Evolutionary conservation across 37 sponge, comb jelly and placozoan species (phyloP).

Genomic region (Sycon ciliatum): DNA sequence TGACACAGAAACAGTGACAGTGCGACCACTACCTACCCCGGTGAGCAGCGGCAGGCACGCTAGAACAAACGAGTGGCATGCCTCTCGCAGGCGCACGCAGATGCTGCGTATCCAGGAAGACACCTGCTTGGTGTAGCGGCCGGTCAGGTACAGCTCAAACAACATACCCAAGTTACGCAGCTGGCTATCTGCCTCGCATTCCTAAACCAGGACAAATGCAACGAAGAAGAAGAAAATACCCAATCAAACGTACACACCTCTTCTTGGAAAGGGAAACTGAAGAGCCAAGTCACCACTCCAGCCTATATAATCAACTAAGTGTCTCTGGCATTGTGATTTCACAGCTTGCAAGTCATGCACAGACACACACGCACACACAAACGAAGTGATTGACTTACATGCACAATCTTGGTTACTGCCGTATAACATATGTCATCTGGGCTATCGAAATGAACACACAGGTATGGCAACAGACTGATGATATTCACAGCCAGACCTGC

Average conservation of each 20-base stretch:
- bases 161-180: slow-evolving; percentile 56
- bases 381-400: slow-evolving; percentile 29
- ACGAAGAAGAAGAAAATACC: neutral
- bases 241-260: no score
- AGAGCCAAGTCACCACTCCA: no score
- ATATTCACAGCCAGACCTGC: slow-evolving; percentile 66
- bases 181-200: slow-evolving; percentile 33
- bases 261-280: no score
- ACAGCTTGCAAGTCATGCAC: no score
- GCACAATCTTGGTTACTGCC: slow-evolving; percentile 32
- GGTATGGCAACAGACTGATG: slow-evolving; percentile 58
- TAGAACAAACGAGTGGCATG: no score
- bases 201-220: no score
- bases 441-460: slow-evolving; percentile 49
- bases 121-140: slow-evolving; percentile 39
- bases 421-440: slow-evolving; percentile 50
- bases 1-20: no score
- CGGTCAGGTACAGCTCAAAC: slow-evolving; percentile 52
- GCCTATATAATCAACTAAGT: no score
- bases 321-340: no score
- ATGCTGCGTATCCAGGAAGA: slow-evolving; percentile 34
- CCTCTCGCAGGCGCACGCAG: no score
- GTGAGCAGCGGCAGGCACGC: no score
- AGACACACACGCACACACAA: neutral
- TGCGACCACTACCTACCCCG: no score